Conservation (phyloP, 2,888 invertebrate species). For the Apodemia zela region DNA sequence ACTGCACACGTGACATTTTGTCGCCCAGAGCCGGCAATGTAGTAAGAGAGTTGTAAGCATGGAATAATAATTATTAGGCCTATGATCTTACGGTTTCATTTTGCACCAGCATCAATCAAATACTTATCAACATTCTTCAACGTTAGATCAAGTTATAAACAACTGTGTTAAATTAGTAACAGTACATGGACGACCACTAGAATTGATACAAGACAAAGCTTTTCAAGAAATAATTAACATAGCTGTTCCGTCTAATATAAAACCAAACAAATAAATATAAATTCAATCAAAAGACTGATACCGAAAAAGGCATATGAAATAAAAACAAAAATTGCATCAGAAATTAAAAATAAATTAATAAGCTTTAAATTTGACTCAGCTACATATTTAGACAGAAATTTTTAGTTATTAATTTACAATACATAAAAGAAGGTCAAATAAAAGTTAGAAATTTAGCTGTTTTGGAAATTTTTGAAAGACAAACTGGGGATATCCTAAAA, state of each 20-base stretch:
- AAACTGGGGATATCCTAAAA: conserved; percentile 12
- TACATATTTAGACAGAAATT: neutral
- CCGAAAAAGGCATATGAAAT: neutral
- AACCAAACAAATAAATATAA: conserved; percentile 11
- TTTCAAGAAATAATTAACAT: conserved; percentile 16
- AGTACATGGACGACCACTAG: conserved; percentile 15
- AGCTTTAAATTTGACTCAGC: conserved; percentile 16
- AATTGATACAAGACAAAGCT: conserved; percentile 7
- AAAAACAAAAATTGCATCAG: too few species aligned
- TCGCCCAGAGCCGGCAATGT: conserved; percentile 9
- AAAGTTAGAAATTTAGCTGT: conserved; percentile 10
- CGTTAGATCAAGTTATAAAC: conserved; percentile 18
- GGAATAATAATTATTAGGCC: too few species aligned
- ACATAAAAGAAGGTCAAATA: conserved; percentile 10
- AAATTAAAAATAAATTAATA: too few species aligned
- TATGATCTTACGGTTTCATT: too few species aligned
- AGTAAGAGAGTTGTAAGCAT: conserved; percentile 1
- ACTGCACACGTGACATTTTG: conserved; percentile 1
- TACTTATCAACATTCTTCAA: conserved; percentile 19
- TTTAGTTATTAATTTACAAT: conserved; percentile 17
- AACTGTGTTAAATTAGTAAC: conserved; percentile 18
- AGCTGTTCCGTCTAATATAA: conserved; percentile 10
- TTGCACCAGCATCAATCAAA: conserved; percentile 17
- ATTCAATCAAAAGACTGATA: conserved; percentile 6
- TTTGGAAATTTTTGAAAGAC: conserved; percentile 14